These are phyloP conservation scores for Hoplostethus mediterraneus DNA, from an alignment of 2,797 vertebrate genomes.

Conservation along the genomic window DNA sequence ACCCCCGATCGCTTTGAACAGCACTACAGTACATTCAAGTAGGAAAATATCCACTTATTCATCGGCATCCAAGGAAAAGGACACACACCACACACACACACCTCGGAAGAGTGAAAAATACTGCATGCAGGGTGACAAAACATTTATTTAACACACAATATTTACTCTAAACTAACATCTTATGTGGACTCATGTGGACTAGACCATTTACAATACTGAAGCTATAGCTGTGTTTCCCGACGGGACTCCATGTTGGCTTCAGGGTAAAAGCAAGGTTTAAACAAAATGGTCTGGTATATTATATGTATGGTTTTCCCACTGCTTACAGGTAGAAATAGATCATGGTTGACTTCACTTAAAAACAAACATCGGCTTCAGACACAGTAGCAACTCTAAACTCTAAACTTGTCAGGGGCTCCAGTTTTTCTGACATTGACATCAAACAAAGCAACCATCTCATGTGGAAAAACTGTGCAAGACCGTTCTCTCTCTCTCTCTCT, in stretches of 20 bases:
- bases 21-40: neutral
- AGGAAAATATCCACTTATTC: conserved; percentile 1
- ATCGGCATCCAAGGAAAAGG: neutral
- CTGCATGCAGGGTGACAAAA: neutral
- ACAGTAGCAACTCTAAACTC: neutral
- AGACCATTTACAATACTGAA: too few relatives aligned
- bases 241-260: too few relatives aligned
- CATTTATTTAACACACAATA: neutral
- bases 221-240: too few relatives aligned
- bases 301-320: too few relatives aligned
- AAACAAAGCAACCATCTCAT: conserved; percentile 38
- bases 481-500: conserved; percentile 7
- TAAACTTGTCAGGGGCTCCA: neutral
- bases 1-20: neutral
- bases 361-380: neutral
- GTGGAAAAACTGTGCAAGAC: conserved; percentile 25
- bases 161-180: neutral
- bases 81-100: too few relatives aligned
- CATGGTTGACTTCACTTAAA: neutral
- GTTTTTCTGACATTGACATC: conserved; percentile 16
- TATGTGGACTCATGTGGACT: neutral
- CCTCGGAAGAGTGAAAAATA: neutral
- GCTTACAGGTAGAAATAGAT: too few relatives aligned
- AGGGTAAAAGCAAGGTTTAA: too few relatives aligned
- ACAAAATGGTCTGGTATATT: too few relatives aligned